Base-by-base conservation (phyloP, 2,888 invertebrate species). In the Aleiodes alternator region DNA sequence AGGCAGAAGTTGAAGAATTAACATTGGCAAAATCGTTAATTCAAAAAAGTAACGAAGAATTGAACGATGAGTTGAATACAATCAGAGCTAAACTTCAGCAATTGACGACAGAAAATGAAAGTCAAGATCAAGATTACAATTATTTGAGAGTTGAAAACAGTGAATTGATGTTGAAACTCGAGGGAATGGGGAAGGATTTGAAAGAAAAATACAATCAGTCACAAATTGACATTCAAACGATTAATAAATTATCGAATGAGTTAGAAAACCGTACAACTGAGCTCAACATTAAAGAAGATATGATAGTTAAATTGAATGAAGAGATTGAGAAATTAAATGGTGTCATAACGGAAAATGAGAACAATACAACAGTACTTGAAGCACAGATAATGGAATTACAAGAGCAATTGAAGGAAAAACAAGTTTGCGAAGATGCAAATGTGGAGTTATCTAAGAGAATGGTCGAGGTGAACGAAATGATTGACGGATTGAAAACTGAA, bases 381-480 rank as follows among this genome's bases (percentile, higher is more conserved):
- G 75, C 77, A 23, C 79, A 83, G 59, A 56, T 82, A 8, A 53
- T 23, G 0, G 86, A 84, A 64, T 85, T 89, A 66, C 79, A 80
- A 8, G 78, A 85, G 6, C 79, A 79, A 43, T 7, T 84, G 4
- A 43, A 74, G 16, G 56, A 70, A 90, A 92, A 87, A 91, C 93
- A 88, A 72, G 85, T 87, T 1, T 92, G 92, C 82, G 71, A 75
- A 16, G 55, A 68, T 72, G 68, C 23, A 78, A 92, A 94, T 81
- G 93, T 93, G 82, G 86, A 88, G 8, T 87, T 92, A 81, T 84
- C 91, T 4, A 88, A 91, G 57, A 87, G 90, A 34, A 68, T 69
- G 23, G 48, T 86, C 94, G 56, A 93, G 92, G 76, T 91, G 91
- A 69, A 91, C 89, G 75, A 90, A 94, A 80, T 90, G 91, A 78